phyloP scores from a whole-genome alignment of 2,113 vertebrate genomes.

The Corvus cornix region DNA sequence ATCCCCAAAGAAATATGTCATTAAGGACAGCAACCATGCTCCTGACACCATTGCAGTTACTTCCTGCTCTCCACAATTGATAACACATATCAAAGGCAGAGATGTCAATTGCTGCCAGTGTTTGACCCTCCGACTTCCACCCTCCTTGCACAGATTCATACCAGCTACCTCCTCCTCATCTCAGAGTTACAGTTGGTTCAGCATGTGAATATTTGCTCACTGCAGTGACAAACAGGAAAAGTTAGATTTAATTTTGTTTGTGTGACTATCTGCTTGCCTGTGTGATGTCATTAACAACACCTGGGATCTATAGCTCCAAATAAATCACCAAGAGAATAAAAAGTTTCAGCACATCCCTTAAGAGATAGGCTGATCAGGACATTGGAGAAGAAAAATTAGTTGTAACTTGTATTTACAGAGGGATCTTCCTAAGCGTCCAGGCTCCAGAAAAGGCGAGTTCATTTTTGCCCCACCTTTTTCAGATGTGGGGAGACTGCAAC shows the following conservation, averaged over 20 bases:
- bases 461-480: background rate
- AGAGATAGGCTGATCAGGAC: background rate
- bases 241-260: background rate
- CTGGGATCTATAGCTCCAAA: background rate
- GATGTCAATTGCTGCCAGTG: background rate
- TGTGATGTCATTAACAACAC: background rate
- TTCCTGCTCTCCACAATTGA: background rate
- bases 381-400: background rate
- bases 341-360: background rate
- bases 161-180: background rate
- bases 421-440: background rate
- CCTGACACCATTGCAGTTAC: fast-evolving
- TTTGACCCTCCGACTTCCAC: background rate
- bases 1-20: background rate
- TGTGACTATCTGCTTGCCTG: background rate
- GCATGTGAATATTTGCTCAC: background rate
- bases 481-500: background rate
- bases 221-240: background rate
- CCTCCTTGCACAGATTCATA: background rate
- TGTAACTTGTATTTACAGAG: background rate
- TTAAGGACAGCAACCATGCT: background rate
- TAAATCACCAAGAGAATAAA: background rate
- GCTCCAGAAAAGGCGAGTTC: background rate
- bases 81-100: background rate
- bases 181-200: background rate